Evolutionary conservation across 1,140 invertebrate species (phyloP).

Genomic region (Drosophila murphyi): DNA sequence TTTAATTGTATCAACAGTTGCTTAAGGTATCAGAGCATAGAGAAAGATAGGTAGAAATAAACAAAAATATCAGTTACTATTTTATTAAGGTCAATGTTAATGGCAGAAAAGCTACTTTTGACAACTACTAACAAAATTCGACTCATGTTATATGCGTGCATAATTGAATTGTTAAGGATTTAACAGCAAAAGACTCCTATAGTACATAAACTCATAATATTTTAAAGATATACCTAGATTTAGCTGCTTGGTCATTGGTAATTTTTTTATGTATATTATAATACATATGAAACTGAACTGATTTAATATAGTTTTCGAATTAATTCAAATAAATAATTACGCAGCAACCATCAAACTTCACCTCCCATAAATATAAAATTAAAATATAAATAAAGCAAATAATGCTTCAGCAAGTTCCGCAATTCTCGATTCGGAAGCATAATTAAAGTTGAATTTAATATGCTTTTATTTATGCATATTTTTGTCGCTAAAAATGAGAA

Average conservation of each 20-base stretch:
- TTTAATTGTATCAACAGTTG: slow-evolving; percentile 57
- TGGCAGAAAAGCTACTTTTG: slow-evolving; percentile 43
- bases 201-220: no score
- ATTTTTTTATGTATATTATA: not conserved
- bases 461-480: slow-evolving; percentile 28
- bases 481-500: slow-evolving; percentile 20
- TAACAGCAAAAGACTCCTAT: not conserved
- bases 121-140: slow-evolving; percentile 5
- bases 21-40: slow-evolving; percentile 19
- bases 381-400: slow-evolving; percentile 6
- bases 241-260: not conserved
- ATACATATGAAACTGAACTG: not conserved
- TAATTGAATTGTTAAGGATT: not conserved
- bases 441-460: slow-evolving; percentile 43
- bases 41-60: slow-evolving; percentile 21
- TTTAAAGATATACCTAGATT: not conserved
- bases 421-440: slow-evolving; percentile 52
- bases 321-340: slow-evolving; percentile 13
- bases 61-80: slow-evolving; percentile 55
- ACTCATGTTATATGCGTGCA: slow-evolving; percentile 11
- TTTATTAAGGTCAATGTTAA: slow-evolving; percentile 78
- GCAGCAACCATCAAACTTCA: not conserved
- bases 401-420: slow-evolving; percentile 23
- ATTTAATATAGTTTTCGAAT: slow-evolving; percentile 5
- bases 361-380: slow-evolving; percentile 28